Conservation (phyloP, 2,113 vertebrate genomes). For the Nymphicus hollandicus region DNA sequence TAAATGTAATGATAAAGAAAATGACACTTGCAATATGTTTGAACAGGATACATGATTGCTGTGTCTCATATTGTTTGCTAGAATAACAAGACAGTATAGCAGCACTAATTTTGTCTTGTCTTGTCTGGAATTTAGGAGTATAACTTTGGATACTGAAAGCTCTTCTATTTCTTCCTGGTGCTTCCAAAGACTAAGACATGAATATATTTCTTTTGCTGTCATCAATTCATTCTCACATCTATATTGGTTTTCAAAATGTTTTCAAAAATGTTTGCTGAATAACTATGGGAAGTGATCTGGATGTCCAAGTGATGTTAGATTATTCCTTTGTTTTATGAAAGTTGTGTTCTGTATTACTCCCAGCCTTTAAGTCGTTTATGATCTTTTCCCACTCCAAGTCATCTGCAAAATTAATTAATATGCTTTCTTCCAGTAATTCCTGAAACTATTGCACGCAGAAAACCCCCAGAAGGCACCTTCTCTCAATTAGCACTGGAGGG, state of each 20-base stretch:
- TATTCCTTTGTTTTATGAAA: constrained; percentile 6
- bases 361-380: constrained; percentile 7
- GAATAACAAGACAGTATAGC: neutral
- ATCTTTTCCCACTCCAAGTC: constrained; percentile 37
- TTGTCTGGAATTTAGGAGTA: neutral
- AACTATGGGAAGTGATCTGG: neutral
- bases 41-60: neutral
- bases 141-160: neutral
- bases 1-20: neutral
- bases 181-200: neutral
- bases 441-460: constrained; percentile 21
- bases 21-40: neutral
- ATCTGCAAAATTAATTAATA: constrained; percentile 53
- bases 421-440: constrained; percentile 24
- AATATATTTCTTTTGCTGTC: neutral
- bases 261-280: neutral
- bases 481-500: neutral
- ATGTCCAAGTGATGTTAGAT: neutral
- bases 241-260: neutral
- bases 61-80: neutral
- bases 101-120: neutral
- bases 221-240: neutral
- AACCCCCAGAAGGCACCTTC: constrained; percentile 34
- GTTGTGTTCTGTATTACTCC: neutral
- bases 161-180: neutral